These are phyloP conservation scores for Neomorphus geoffroyi DNA, from an alignment of 2,797 vertebrate species.

Conservation along the genomic window DNA sequence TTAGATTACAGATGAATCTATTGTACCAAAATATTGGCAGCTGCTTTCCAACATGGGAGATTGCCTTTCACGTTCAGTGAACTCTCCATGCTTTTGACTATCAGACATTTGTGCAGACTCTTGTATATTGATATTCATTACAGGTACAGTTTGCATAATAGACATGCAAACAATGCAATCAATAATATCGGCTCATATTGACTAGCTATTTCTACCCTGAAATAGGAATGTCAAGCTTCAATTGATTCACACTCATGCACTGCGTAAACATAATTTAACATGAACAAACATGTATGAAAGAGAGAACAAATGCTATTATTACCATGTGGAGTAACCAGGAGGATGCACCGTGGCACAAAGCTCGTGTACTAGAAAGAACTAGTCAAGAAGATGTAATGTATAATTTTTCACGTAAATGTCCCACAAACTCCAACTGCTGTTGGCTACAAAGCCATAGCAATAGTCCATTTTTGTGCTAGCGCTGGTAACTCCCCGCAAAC, in stretches of 20 bases:
- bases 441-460: background rate
- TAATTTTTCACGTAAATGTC: background rate
- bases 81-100: background rate
- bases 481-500: background rate
- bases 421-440: background rate
- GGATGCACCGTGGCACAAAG: background rate
- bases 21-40: conserved; percentile 66
- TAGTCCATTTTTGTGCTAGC: background rate
- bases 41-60: conserved; percentile 40
- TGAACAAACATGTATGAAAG: background rate
- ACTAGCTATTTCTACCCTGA: conserved; percentile 34
- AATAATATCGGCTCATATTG: conserved; percentile 43
- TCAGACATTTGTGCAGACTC: background rate
- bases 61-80: conserved; percentile 2
- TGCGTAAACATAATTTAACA: conserved; percentile 38
- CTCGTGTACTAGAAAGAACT: background rate
- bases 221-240: conserved; percentile 24
- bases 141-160: background rate
- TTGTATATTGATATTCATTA: conserved; percentile 20
- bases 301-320: background rate
- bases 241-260: conserved; percentile 21
- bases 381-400: background rate
- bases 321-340: background rate
- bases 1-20: conserved; percentile 64
- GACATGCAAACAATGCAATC: background rate